Percentiles rank a stretch among this genome's conserved stretches.
phyloP scores from a whole-genome alignment of 1,140 invertebrate species.

The Drosophila elegans region DNA sequence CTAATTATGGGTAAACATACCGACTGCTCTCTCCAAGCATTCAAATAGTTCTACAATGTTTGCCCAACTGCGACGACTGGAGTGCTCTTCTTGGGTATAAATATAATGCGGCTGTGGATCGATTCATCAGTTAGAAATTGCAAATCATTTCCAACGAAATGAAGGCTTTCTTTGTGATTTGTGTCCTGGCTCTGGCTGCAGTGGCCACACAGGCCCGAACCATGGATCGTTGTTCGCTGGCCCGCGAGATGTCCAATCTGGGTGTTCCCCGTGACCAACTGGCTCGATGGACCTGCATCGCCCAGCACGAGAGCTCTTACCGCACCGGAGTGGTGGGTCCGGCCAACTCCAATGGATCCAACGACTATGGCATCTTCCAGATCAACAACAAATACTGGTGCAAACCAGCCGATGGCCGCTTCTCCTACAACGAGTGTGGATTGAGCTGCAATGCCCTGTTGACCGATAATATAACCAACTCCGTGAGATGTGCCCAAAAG shows the following conservation, averaged over 20 bases:
- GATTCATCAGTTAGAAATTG: conserved; percentile 18
- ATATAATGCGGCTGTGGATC: conserved; percentile 1
- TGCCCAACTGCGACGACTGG: conserved; percentile 30
- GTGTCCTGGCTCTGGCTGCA: conserved; percentile 47
- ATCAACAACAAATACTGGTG: conserved; percentile 81
- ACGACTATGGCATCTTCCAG: conserved; percentile 81
- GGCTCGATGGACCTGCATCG: conserved; percentile 65
- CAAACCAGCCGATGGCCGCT: conserved; percentile 52
- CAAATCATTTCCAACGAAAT: conserved; percentile 45
- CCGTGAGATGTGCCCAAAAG: conserved; percentile 71
- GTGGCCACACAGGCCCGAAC: conserved; percentile 55
- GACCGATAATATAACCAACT: conserved; percentile 58
- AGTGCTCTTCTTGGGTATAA: conserved; percentile 11
- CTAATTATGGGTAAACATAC: conserved; percentile 17
- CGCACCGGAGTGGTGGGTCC: conserved; percentile 52
- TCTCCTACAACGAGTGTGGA: conserved; percentile 62
- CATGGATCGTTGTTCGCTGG: conserved; percentile 78
- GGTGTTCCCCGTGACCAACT: conserved; percentile 71
- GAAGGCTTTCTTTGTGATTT: conserved; percentile 5
- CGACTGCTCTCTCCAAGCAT: not conserved
- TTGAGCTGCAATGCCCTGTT: conserved; percentile 61
- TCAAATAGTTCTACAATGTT: conserved; percentile 14
- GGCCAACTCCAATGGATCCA: conserved; percentile 68
- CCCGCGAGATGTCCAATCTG: conserved; percentile 70
- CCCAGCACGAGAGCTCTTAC: conserved; percentile 65